phyloP scores from a whole-genome alignment of 2,113 vertebrate genomes.

The Mus spicilegus region DNA sequence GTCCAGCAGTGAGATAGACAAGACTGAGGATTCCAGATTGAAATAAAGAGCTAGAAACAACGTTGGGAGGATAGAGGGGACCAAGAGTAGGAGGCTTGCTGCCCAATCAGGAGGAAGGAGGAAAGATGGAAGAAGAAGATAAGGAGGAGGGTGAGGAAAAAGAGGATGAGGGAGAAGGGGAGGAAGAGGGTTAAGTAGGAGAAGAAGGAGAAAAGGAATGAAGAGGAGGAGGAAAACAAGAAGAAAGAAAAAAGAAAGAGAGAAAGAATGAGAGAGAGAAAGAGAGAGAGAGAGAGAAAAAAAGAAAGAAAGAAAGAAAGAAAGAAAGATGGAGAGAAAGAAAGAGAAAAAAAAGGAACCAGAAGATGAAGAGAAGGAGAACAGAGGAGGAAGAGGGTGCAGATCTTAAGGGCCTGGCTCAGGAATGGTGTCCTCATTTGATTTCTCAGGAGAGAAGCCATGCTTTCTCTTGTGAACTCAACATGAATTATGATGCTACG shows the following conservation, averaged over 20 bases:
- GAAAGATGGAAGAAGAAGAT: neutral
- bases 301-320: too few species aligned
- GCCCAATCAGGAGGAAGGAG: neutral
- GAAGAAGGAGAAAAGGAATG: neutral
- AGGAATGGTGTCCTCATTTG: neutral
- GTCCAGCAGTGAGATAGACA: neutral
- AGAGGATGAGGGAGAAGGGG: accelerated
- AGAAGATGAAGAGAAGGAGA: neutral
- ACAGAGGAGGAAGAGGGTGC: neutral
- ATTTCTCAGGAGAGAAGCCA: neutral
- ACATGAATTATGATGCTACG: neutral
- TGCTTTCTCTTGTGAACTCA: neutral
- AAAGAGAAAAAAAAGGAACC: neutral
- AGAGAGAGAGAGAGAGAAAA: too few species aligned
- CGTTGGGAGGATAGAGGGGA: neutral
- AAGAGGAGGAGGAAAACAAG: neutral
- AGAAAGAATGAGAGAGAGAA: too few species aligned
- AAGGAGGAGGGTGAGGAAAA: neutral
- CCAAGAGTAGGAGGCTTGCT: neutral
- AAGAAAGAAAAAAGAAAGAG: too few species aligned
- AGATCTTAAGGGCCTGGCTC: neutral
- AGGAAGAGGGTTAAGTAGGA: too few species aligned
- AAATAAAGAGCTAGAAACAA: neutral
- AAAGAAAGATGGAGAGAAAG: too few species aligned
- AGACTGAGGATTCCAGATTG: neutral